Evolutionary conservation across 2,113 vertebrate genomes (phyloP).

Genomic region (Porphyrio hochstetteri): DNA sequence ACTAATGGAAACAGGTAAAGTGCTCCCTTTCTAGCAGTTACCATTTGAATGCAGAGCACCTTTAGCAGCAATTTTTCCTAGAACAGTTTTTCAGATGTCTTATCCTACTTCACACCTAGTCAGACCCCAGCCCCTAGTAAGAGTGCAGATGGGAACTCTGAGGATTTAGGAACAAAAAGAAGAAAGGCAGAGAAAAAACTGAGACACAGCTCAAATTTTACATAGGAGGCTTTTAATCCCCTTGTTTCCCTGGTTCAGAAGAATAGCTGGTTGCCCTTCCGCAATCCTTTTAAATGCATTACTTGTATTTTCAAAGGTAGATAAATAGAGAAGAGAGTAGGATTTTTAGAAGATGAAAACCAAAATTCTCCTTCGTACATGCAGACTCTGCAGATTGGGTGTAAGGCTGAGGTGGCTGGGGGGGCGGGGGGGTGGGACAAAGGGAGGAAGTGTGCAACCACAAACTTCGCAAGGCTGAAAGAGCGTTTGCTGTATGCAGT

Average conservation of each 20-base stretch:
- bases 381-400: neutral
- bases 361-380: neutral
- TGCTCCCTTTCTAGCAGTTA: neutral
- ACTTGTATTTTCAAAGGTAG: neutral
- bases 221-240: neutral
- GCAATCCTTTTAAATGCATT: neutral
- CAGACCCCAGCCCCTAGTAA: conserved; percentile 3
- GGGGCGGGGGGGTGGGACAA: neutral
- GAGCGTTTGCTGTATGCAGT: neutral
- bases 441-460: conserved; percentile 31
- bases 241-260: neutral
- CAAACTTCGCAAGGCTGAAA: neutral
- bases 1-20: neutral
- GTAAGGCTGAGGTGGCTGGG: neutral
- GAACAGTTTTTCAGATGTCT: neutral
- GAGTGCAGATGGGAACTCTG: conserved; percentile 14
- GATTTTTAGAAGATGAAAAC: neutral
- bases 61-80: neutral
- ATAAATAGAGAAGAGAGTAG: neutral
- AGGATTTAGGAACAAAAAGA: neutral
- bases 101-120: neutral
- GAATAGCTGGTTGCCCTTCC: neutral
- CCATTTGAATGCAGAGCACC: neutral
- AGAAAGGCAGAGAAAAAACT: neutral
- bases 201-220: neutral